Base-by-base conservation (phyloP, 2,113 vertebrate species). In the Cricetomys ansorgei region DNA sequence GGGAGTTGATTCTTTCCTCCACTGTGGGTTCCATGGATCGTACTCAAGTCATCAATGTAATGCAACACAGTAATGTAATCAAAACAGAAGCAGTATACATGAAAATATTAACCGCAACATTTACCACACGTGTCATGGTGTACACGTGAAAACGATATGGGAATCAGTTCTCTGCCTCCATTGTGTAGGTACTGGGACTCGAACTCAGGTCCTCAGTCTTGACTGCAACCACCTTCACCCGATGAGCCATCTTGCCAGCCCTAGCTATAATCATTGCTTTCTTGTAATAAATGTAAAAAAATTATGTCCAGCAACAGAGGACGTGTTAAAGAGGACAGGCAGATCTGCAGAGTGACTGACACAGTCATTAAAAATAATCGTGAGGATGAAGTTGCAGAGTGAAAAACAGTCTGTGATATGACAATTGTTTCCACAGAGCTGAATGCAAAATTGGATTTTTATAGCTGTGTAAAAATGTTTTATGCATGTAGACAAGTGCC, bases 401-500 rank as follows among this genome's bases (percentile, higher is more conserved):
- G 87, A 87, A 73, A 95, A 96, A 91, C 65, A 85, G 67, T 79
- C 95, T 95, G 73, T 50, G 88, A 72, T 57, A 94, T 95, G 88
- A 93, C 81, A 93, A 94, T 96, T 96, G 95, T 92, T 96, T 96
- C 96, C 89, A 87, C 81, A 89, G 94, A 95, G 86, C 92, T 43
- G 83, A 95, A 89, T 96, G 57, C 87, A 95, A 96, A 96, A 96
- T 92, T 91, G 80, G 89, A 94, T 90, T 96, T 97, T 97, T 96
- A 96, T 93, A 96, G 94, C 94, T 91, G 67, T n/a, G 91, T 88
- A 89, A 83, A 93, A 96, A 96, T 97, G 86, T 96, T 97, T 97
- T 97, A 97, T 96, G 91, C 95, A 92, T 96, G 93, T 86, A 97
- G 96, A 97, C 89, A 96, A 95, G 89, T 92, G 77, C 96, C 97